These are phyloP conservation scores for Danio tinwini DNA, from an alignment of 2,797 vertebrate species.

Conservation along the genomic window DNA sequence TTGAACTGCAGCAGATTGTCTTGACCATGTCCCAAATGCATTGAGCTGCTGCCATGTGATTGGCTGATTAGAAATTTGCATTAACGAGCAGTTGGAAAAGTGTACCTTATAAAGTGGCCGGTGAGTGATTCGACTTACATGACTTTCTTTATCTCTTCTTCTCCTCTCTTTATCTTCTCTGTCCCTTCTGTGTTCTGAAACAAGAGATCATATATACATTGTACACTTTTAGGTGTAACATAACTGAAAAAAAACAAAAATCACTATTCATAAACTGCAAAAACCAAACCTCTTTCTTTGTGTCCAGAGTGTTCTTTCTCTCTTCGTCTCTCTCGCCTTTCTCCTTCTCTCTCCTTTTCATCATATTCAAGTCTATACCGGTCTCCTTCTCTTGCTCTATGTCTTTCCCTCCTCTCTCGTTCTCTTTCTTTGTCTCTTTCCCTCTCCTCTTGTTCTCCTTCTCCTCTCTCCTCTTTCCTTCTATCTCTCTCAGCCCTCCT, in stretches of 20 bases:
- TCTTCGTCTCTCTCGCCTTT: conserved; percentile 66
- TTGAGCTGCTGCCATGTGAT: too few relatives aligned
- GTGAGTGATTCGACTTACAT: conserved; percentile 58
- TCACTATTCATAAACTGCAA: neutral
- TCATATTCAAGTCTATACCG: conserved; percentile 59
- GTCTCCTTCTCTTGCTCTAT: conserved; percentile 61
- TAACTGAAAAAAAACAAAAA: neutral
- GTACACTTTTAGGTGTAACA: neutral
- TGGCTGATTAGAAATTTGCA: too few relatives aligned
- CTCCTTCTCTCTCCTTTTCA: conserved; percentile 62
- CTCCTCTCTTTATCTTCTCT: conserved; percentile 75
- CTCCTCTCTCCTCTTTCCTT: conserved; percentile 44
- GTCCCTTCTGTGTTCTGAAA: conserved; percentile 70
- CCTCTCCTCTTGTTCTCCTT: conserved; percentile 16
- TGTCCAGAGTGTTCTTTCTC: conserved; percentile 64
- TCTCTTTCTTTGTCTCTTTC: conserved; percentile 44
- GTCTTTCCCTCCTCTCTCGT: conserved; percentile 45
- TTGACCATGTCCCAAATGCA: too few relatives aligned
- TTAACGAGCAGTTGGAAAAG: too few relatives aligned
- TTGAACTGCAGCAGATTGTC: too few relatives aligned
- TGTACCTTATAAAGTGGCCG: too few relatives aligned
- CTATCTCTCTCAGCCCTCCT: conserved; percentile 56
- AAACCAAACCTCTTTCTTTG: conserved; percentile 68
- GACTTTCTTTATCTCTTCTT: conserved; percentile 70
- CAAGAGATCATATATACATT: conserved; percentile 15